A percentile compares a stretch with the other conserved stretches of the same genome.
These are phyloP conservation scores for Eufriesea mexicana DNA, from an alignment of 1,140 invertebrate species.

Conservation along the genomic window DNA sequence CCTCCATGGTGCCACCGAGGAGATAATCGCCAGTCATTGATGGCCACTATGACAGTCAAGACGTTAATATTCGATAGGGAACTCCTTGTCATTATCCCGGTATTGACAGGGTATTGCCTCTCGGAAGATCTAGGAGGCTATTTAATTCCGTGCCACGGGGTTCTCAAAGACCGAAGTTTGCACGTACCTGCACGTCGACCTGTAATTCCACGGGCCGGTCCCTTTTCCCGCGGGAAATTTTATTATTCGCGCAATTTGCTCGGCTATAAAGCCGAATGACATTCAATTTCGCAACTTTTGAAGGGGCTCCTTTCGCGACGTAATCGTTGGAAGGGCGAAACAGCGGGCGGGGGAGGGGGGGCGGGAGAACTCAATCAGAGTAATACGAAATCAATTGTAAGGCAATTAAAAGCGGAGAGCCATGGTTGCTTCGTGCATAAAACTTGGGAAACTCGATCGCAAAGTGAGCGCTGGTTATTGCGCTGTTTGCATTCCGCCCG, in stretches of 20 bases:
- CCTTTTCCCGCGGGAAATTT: not conserved
- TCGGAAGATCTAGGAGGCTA: not conserved
- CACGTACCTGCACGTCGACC: too few species aligned
- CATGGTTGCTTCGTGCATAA: not conserved
- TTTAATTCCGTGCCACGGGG: not conserved
- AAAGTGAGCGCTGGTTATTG: too few species aligned
- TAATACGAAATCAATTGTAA: conserved; percentile 40
- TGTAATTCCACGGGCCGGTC: too few species aligned
- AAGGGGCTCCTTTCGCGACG: not conserved
- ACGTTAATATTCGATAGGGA: too few species aligned
- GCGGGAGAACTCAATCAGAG: not conserved
- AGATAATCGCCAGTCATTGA: too few species aligned
- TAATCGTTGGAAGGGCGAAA: too few species aligned
- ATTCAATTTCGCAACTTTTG: not conserved
- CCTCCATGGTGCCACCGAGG: too few species aligned
- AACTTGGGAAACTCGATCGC: conserved; percentile 48
- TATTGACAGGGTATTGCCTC: too few species aligned
- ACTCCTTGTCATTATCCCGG: too few species aligned
- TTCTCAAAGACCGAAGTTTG: not conserved
- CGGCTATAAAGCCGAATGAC: not conserved
- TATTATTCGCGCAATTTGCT: not conserved
- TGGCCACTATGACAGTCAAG: too few species aligned
- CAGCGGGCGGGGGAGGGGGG: too few species aligned
- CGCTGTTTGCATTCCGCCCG: conserved; percentile 17
- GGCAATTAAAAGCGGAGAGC: conserved; percentile 20